Base-by-base conservation (phyloP, 2,797 vertebrate species). In the Chromis chromis region DNA sequence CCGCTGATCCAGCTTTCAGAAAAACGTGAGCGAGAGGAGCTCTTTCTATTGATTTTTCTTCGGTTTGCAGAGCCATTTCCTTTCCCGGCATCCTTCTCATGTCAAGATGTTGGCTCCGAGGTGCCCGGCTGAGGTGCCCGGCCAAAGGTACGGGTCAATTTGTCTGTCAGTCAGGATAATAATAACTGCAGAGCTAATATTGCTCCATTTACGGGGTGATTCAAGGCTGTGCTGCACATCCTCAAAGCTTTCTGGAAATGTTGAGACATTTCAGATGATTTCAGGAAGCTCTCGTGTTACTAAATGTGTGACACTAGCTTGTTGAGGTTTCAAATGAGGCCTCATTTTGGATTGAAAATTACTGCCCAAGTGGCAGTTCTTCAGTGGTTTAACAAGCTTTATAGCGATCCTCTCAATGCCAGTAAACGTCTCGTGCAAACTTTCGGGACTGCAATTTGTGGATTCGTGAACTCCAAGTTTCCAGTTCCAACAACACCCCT, bases 251-350 rank as follows among this genome's bases (percentile, higher is more conserved):
- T 88, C 74, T 82, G 81, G 74, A 86, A 85, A 81, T 21, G 56
- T 6, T 10, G 25, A 70, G 68, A 64, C 72, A 48, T 76, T 83
- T 78, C 11, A 36, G 72, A 63, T 62, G 72, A 85, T 83, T 90
- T 84, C 88, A 91, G 86, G 88, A 91, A 90, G 75, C 67, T 80
- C 76, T 87, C 77, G 12, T 4, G 74, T 84, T 79, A 83, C 81
- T 79, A 65, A 87, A 59, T 63, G 31, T 68, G 60, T 84, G 86
- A 78, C 63, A 69, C 60, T 70, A 74, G 73, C 70, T 71, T 83
- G 70, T 79, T 83, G 70, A 72, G 69, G 78, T 81, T 82, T 85
- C 40, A 64, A 78, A 76, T 70, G 55, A 81, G 72, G 78, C 64
- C 54, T 86, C 60, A 59, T 78, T 88, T 78, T 50, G 56, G 76